Percentiles rank a stretch among this genome's conserved stretches.
Conservation (phyloP, 2,888 invertebrate genomes). For the Imbricaverruca yamaguchii region DNA sequence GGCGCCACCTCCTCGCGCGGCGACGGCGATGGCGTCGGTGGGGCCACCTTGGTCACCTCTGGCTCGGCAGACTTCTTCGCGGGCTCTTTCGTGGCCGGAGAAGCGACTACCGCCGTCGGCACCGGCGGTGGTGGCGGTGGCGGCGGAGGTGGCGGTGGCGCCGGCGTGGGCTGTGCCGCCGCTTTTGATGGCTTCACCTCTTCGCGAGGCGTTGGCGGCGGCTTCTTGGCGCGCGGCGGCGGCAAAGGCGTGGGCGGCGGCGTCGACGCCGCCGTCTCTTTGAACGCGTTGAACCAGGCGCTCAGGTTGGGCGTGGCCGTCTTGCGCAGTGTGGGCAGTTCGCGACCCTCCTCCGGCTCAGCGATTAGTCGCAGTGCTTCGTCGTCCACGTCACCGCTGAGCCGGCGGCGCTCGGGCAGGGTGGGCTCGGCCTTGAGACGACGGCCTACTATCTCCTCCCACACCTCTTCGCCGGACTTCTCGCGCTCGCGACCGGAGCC, state of each 20-base stretch:
- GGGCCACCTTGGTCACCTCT: background rate
- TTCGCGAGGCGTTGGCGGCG: background rate
- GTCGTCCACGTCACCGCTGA: background rate
- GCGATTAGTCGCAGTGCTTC: constrained; percentile 1
- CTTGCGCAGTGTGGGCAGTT: constrained; percentile 42
- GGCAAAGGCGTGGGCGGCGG: constrained; percentile 45
- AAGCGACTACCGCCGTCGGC: too few relatives aligned
- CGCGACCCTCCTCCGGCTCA: constrained; percentile 5
- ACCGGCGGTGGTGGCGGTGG: background rate
- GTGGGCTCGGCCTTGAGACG: constrained; percentile 6
- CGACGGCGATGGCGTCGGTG: background rate
- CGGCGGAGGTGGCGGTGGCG: background rate
- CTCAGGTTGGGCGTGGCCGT: constrained; percentile 77
- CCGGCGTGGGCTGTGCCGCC: background rate
- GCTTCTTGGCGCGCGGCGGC: background rate
- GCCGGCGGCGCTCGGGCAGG: background rate
- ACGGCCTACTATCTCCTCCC: constrained; percentile 13
- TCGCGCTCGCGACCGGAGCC: background rate
- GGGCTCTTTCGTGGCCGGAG: background rate
- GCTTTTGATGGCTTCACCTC: background rate
- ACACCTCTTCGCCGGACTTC: constrained; percentile 12
- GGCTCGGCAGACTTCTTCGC: background rate
- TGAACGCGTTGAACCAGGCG: constrained; percentile 88
- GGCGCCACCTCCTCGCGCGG: background rate
- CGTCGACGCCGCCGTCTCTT: constrained; percentile 72